Evolutionary conservation across 2,797 vertebrate genomes (phyloP).

Genomic region (Nannoperca australis): DNA sequence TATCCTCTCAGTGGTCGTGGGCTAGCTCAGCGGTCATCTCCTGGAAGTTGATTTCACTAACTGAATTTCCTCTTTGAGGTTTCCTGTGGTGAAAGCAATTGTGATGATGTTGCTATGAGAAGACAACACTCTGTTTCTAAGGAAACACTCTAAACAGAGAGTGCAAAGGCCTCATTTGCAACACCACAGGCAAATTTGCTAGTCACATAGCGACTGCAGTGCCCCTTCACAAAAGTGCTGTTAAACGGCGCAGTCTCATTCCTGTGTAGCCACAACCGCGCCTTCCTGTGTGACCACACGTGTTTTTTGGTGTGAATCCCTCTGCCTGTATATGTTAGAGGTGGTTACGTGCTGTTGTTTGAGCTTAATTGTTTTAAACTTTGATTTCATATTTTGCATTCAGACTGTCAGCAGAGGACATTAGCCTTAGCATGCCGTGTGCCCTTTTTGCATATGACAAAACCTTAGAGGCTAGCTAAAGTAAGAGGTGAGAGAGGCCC

Average conservation of each 20-base stretch:
- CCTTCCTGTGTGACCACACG: background rate
- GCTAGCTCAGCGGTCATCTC: slow-evolving; percentile 45
- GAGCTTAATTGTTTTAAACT: background rate
- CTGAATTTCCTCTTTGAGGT: slow-evolving; percentile 74
- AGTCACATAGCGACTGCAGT: slow-evolving; percentile 43
- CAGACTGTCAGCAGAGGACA: slow-evolving; percentile 2
- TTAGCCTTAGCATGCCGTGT: background rate
- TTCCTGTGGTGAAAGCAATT: slow-evolving; percentile 77
- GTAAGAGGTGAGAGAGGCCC: background rate
- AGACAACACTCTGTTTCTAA: slow-evolving; percentile 80
- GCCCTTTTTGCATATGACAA: background rate
- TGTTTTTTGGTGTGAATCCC: slow-evolving; percentile 15
- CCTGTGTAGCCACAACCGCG: slow-evolving; percentile 10
- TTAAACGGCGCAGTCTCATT: slow-evolving; percentile 38
- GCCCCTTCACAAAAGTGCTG: slow-evolving; percentile 28
- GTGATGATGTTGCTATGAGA: slow-evolving; percentile 76
- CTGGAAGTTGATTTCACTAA: slow-evolving; percentile 69
- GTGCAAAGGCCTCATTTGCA: slow-evolving; percentile 64
- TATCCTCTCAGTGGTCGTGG: slow-evolving; percentile 47
- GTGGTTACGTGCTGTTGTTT: background rate
- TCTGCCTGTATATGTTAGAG: background rate
- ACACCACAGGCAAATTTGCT: slow-evolving; percentile 61
- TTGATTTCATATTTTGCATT: slow-evolving; percentile 10
- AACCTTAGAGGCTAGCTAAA: slow-evolving; percentile 1
- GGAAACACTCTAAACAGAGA: slow-evolving; percentile 72